Base-by-base conservation (phyloP, 2,113 vertebrate genomes). In the Mohoua ochrocephala region DNA sequence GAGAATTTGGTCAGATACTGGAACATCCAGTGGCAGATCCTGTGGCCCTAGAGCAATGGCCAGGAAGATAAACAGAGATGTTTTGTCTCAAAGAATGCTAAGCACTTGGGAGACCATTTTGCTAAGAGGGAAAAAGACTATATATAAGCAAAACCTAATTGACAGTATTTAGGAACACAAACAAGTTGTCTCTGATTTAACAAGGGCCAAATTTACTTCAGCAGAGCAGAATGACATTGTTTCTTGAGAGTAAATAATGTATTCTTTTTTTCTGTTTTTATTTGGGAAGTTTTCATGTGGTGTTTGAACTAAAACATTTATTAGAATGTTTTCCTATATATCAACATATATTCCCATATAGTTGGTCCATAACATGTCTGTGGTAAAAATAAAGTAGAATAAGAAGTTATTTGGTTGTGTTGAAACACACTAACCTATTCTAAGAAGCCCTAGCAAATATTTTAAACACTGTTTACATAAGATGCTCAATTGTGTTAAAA, bases 401-500 rank as follows among this genome's bases (percentile, higher is more conserved):
- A 35, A 80, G 80, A 92, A 92, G 28, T 19, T 67, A 78, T 42
- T 37, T 70, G 13, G 27, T 60, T 92, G 42, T 71, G 44, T 47
- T 64, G 49, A 90, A 96, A 81, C 21, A 86, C 26, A 59, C 49
- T 77, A 64, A 61, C 39, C 78, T 80, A 90, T 86, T 81, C 76
- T 78, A 77, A 93, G 84, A 74, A 91, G 82, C 5, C 27, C 37
- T 6, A 70, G 74, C 28, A 84, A 93, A 35, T 90, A 94, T 93
- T 90, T 95, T 67, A 87, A 90, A 61, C 50, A 19, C 39, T 90
- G 76, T 93, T 96, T 92, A 90, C 39, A 75, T 87, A 95, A 96
- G 82, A 84, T 73, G 41, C 37, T 87, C 47, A 47, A 61, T 15
- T 64, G 53, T 60, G 76, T 53, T 79, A 87, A 91, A 85, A 83